Base-by-base conservation (phyloP, 1,140 invertebrate genomes). In the Goniozus legneri region DNA sequence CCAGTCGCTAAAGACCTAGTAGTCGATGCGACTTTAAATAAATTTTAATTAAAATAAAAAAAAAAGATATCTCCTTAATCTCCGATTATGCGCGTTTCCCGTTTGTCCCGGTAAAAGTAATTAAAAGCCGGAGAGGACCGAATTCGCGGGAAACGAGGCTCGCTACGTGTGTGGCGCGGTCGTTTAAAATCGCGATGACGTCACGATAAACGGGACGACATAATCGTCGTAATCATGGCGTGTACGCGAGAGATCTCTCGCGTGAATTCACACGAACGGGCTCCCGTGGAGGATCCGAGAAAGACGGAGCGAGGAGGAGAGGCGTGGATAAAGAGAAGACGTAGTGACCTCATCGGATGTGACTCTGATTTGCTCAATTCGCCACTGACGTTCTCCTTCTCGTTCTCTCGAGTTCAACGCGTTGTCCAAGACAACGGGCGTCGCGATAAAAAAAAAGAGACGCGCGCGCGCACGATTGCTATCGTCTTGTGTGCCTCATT, bases 351-450 rank as follows among this genome's bases (percentile, higher is more conserved):
- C 71, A 72, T 72, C 71, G 69, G 71, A 71, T 72, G 69, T 72
- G 64, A 60, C 68, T 70, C 64, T 73, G 71, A 72, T 72, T 73
- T 71, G 71, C 68, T 73, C 68, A 73, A 73, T 73, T 73, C 65
- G 64, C 60, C 62, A 58, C n/a, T 53, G 56, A 66, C 62, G 63
- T 50, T 49, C 44, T 4, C 24, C 4, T 27, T 27, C 15, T 4
- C 32, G 32, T n/a, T 34, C 15, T 34, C 32, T 34, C 32, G 32
- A 3, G 6, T 6, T 13, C 6, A 6, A 13, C 32, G 32, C 32
- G 32, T 34, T 4, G 24, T 6, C 43, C 47, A 50, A 58, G 55
- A 56, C 42, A 56, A 61, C 54, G 61, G 54, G 56, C 54, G 59
- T 50, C 56, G 60, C 54, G 57, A 58, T 56, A 64, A 67, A 58